Evolutionary conservation across 2,888 invertebrate species (phyloP), one percentile per base, ranked within the genome.

Genomic region (Lymantria dispar): DNA sequence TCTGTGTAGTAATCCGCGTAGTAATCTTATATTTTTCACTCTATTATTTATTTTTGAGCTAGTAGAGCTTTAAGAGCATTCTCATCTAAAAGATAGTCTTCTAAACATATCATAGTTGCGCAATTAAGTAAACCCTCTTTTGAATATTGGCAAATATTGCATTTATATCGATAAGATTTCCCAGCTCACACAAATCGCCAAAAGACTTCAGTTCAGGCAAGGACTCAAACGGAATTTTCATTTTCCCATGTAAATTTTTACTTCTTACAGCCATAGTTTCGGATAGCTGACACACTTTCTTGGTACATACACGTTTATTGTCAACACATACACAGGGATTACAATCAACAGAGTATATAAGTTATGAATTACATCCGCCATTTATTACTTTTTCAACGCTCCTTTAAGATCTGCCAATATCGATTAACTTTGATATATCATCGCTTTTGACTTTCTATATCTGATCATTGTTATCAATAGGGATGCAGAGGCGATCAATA

Each of bases 141-240:
- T 5, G 68, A 63, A 56, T 84, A 85, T 2, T 67, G 37, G 45
- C 85, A 85, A 0, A 70, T 70, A 40, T 85, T 85, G 48, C 85
- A 84, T 46, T 68, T 63, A 2, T 63, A 63, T 42, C 72, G 69
- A 56, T 84, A 85, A 31, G 60, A 68, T n/a, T 52, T 48, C 12
- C 75, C 0, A 82, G 78, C 5, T 31, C 39, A 47, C 85, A 85
- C 0, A 13, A 37, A 0, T 64, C 55, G 0, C 58, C 45, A 1
- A 55, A 52, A 50, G 46, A 59, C 5, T 63, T 31, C 9, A 80
- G 47, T 36, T 57, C 53, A 1, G 77, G 72, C 15, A 81, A 48
- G 9, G 0, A 12, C 0, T 59, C 40, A 15, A 52, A 50, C 1
- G 41, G 38, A 22, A 8, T 3, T n/a, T 3, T 47, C 30, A 7